Evolutionary conservation across 2,113 vertebrate genomes (phyloP).

Genomic region (Cairina moschata): DNA sequence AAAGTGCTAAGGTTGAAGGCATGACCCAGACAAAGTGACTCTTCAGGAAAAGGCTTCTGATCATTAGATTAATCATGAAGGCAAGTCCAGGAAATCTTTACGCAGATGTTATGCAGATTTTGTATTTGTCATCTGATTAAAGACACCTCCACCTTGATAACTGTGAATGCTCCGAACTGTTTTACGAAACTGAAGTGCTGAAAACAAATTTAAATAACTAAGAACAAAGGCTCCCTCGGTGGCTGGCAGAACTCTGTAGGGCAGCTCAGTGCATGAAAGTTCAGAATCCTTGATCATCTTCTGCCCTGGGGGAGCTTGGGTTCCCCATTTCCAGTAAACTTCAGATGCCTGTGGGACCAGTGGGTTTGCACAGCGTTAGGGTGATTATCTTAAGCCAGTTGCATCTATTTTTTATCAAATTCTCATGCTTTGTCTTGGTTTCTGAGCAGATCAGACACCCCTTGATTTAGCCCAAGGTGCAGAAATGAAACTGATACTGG

Average conservation of each 20-base stretch:
- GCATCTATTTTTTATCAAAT: background rate
- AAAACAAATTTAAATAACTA: background rate
- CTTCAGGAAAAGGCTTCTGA: background rate
- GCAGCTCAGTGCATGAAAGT: background rate
- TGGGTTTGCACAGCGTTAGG: background rate
- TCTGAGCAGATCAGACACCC: constrained; percentile 83
- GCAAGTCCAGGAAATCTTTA: background rate
- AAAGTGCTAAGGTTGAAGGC: background rate
- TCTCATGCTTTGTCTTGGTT: background rate
- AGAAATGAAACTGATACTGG: constrained; percentile 85
- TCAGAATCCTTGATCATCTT: background rate
- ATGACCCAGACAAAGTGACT: background rate
- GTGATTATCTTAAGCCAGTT: background rate
- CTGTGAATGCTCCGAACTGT: background rate
- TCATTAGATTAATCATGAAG: background rate
- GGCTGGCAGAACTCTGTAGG: background rate
- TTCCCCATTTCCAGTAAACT: background rate
- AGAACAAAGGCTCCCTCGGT: background rate
- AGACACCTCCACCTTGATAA: background rate
- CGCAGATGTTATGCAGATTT: background rate
- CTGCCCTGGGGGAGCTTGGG: background rate
- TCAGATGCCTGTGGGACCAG: background rate
- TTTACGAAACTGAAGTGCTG: background rate
- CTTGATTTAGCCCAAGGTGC: constrained; percentile 84
- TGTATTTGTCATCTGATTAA: background rate